Base-by-base conservation (phyloP, 1,140 invertebrate genomes). In the Ectropis grisescens region DNA sequence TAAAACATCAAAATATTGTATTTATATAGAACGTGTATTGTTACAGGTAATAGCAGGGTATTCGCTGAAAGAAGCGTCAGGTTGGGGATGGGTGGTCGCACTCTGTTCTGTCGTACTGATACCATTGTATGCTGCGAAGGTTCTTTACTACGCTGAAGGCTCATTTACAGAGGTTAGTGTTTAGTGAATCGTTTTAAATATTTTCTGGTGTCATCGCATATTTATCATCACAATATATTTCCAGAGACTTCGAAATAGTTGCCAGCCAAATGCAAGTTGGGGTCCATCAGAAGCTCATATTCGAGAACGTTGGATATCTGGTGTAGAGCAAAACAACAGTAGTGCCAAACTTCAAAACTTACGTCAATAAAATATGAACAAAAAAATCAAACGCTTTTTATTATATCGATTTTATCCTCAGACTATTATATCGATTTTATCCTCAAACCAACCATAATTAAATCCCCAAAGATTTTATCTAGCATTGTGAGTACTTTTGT, bases 31-130 rank as follows among this genome's bases (percentile, higher is more conserved):
- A 22, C 9, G 9, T 22, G 23, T 41, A n/a, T 16, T 33, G 16
- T 53, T 54, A 9, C 45, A 76, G 71, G 26, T 69, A 9, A 62
- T 76, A 27, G 51, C 54, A 32, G 25, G 43, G 2, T 75, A 67
- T 30, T 47, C 60, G 0, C 13, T 79, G 14, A 44, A 52, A 11
- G 67, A 71, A 14, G 59, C 52, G 1, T 48, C 67, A 2, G 54
- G 62, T 1, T 46, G 41, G 2, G 74, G 74, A 0, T 76, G 67
- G 69, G 41, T 28, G 11, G 58, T 79, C 1, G 65, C 71, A 2
- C 41, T 79, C 1, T 33, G 36, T 1, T 70, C 71, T 0, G 57
- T 70, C 2, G 26, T 68, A 8, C 69, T 61, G 27, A 60, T 79
- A 13, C 74, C 74, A 1, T 33, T 76, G 1, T 41, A 76, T 31